phyloP scores from a whole-genome alignment of 2,888 invertebrate genomes.

The Marasmarcha lunaedactyla region DNA sequence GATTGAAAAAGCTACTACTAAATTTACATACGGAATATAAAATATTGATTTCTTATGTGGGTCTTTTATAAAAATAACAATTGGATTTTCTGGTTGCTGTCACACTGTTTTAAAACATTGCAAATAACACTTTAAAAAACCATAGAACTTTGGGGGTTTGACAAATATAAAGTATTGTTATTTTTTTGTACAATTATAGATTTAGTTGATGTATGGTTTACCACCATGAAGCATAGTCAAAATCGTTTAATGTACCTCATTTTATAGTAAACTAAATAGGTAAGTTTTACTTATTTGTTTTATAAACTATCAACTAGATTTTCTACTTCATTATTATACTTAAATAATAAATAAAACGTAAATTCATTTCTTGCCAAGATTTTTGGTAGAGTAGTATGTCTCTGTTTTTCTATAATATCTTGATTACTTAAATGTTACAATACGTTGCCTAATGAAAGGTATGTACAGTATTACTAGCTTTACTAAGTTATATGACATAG shows the following conservation, averaged over 20 bases:
- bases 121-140: too few relatives aligned
- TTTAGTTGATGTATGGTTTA: constrained; percentile 27
- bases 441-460: constrained; percentile 41
- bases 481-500: constrained; percentile 48
- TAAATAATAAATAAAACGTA: neutral
- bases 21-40: too few relatives aligned
- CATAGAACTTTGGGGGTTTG: too few relatives aligned
- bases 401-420: constrained; percentile 27
- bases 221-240: constrained; percentile 50
- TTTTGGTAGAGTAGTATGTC: constrained; percentile 7
- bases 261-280: constrained; percentile 44
- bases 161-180: neutral
- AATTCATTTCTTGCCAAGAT: constrained; percentile 55
- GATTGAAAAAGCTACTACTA: constrained; percentile 16
- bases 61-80: too few relatives aligned
- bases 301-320: constrained; percentile 25
- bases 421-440: constrained; percentile 12
- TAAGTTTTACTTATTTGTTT: constrained; percentile 51
- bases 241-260: constrained; percentile 68
- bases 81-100: too few relatives aligned
- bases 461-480: constrained; percentile 70
- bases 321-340: constrained; percentile 15
- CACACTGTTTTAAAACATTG: too few relatives aligned
- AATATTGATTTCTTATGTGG: too few relatives aligned
- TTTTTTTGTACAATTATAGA: constrained; percentile 22